Base-by-base conservation (phyloP, 1,140 invertebrate genomes). In the Dendrolimus kikuchii region DNA sequence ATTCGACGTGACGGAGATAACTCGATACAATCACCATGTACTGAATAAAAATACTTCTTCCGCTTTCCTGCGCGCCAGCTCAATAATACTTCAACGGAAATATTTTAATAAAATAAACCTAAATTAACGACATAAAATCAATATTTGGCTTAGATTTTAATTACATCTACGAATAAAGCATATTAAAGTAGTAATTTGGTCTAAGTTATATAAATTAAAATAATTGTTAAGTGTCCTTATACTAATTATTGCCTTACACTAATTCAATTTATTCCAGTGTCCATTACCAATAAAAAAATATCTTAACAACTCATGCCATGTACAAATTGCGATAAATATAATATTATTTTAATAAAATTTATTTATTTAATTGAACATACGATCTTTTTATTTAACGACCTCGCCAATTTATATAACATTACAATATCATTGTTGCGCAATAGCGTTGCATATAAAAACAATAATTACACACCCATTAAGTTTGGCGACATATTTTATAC, bases 141-240 rank as follows among this genome's bases (percentile, higher is more conserved):
- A 86, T 86, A 79, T 86, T 86, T 86, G 83, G 83, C 81, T 84
- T 86, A 84, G 69, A 80, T 77, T 81, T 77, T 83, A 86, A 83
- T 80, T 86, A 82, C 38, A 80, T 66, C 80, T 86, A 86, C 68
- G 57, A 83, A 81, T 84, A 86, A 86, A 79, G 82, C 69, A 74
- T 81, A 23, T 23, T 23, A 80, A 77, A 77, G 60, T 84, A 81
- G 80, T 82, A 86, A 77, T 86, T 86, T 86, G 83, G 83, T 86
- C 83, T 86, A 86, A 81, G 78, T 84, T 86, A 86, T 81, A 74
- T 74, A 68, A 79, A 77, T 77, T 67, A 73, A 74, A 74, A 73
- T 74, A 76, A 77, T 67, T 71, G 77, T 84, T 86, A 84, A 86
- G 83, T 86, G 79, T 71, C 53, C 74, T 83, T 81, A 81, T 58